phyloP scores from a whole-genome alignment of 2,888 invertebrate species.

The Caradrina kadenii region DNA sequence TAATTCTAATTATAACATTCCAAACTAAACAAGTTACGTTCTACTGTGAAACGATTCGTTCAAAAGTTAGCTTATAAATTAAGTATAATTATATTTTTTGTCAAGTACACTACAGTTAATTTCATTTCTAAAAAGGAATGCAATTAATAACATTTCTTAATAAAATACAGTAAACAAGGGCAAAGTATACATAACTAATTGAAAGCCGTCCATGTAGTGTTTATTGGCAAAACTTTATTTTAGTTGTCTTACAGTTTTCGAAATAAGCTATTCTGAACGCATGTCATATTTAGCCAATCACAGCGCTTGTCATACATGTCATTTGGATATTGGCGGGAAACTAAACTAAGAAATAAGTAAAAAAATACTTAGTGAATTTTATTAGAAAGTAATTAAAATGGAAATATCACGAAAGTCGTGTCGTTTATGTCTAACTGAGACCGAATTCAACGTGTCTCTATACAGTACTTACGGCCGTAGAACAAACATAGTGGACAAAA shows the following conservation, averaged over 20 bases:
- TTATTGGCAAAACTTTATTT: slow-evolving; percentile 73
- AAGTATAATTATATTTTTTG: slow-evolving; percentile 38
- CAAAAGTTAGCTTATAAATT: slow-evolving; percentile 17
- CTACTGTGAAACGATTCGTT: slow-evolving; percentile 38
- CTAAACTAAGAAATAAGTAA: slow-evolving; percentile 8
- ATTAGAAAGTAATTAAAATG: slow-evolving; percentile 69
- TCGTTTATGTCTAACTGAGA: slow-evolving; percentile 81
- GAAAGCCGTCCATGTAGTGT: slow-evolving; percentile 85
- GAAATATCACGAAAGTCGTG: slow-evolving; percentile 79
- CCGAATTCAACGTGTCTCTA: slow-evolving; percentile 83
- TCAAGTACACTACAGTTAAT: slow-evolving; percentile 54
- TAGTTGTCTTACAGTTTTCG: slow-evolving; percentile 51
- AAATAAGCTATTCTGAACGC: slow-evolving; percentile 53
- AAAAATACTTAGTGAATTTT: slow-evolving; percentile 12
- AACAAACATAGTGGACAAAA: slow-evolving; percentile 81
- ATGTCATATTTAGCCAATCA: slow-evolving; percentile 57
- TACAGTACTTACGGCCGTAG: slow-evolving; percentile 78
- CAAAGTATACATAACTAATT: slow-evolving; percentile 81
- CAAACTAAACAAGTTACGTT: slow-evolving; percentile 56
- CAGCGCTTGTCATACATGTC: slow-evolving; percentile 40
- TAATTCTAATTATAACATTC: slow-evolving; percentile 13
- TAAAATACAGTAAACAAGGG: slow-evolving; percentile 65
- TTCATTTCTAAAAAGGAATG: slow-evolving; percentile 37
- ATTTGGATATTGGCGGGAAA: slow-evolving; percentile 53
- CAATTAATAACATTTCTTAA: slow-evolving; percentile 40